phyloP scores from a whole-genome alignment of 2,888 invertebrate genomes.

The Lithophane socia region DNA sequence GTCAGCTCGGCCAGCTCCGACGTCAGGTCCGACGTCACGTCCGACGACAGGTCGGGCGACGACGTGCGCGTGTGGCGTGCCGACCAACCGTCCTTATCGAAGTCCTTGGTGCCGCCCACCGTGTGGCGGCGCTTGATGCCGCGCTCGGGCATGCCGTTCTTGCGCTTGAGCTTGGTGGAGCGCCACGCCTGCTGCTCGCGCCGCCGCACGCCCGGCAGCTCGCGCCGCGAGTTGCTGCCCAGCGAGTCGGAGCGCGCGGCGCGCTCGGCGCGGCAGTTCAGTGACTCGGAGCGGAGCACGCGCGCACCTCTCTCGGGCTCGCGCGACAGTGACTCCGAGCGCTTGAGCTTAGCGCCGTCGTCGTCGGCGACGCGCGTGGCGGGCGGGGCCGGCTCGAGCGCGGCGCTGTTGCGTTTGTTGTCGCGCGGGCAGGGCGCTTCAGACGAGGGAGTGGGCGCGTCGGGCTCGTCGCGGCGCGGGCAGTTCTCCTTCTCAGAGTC shows the following conservation, averaged over 20 bases:
- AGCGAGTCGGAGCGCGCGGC: constrained; percentile 70
- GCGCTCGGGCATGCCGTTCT: constrained; percentile 94
- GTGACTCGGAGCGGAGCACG: constrained; percentile 56
- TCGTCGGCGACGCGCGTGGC: constrained; percentile 37
- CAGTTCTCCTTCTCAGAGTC: constrained; percentile 87
- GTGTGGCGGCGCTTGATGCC: constrained; percentile 97
- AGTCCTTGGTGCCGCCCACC: constrained; percentile 98
- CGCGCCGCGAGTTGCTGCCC: constrained; percentile 70
- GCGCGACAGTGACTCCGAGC: constrained; percentile 92
- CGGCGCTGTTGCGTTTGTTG: constrained; percentile 56
- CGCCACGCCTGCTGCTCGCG: constrained; percentile 90
- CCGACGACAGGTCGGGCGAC: constrained; percentile 90
- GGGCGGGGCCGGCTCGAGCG: constrained; percentile 40
- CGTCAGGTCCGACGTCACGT: constrained; percentile 68
- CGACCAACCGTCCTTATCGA: constrained; percentile 91
- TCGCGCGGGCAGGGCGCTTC: constrained; percentile 36
- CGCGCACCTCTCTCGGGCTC: constrained; percentile 79
- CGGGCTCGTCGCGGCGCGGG: constrained; percentile 68
- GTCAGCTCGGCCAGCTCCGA: constrained; percentile 73
- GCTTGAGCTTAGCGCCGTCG: constrained; percentile 82
- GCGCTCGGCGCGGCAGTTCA: constrained; percentile 57
- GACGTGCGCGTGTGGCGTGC: constrained; percentile 91
- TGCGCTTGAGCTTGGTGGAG: constrained; percentile 92
- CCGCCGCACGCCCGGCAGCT: constrained; percentile 91
- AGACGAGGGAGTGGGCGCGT: constrained; percentile 67